Conservation (phyloP, 2,113 vertebrate genomes). For the Physeter macrocephalus region DNA sequence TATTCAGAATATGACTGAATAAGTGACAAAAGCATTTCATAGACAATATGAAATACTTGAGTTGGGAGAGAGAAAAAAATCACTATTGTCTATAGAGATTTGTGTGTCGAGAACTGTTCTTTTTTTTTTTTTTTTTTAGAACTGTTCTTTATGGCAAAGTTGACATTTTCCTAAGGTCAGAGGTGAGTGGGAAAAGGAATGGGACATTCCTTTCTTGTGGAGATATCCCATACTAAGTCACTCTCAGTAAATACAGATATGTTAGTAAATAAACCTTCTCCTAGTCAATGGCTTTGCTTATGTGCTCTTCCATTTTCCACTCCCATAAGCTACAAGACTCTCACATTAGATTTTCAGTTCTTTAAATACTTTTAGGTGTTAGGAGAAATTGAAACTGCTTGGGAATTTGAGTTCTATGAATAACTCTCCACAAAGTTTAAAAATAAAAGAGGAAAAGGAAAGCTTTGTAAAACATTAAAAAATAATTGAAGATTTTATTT, state of each 20-base stretch:
- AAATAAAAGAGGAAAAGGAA: not conserved
- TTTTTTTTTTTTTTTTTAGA: too few species aligned
- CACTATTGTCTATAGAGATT: not conserved
- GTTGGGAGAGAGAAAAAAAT: not conserved
- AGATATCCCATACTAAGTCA: not conserved
- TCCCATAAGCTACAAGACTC: not conserved
- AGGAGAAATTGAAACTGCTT: not conserved
- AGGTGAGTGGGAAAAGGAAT: not conserved
- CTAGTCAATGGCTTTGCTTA: not conserved
- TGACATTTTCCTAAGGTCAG: not conserved
- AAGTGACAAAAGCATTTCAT: not conserved
- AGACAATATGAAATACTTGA: not conserved
- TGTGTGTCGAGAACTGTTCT: not conserved
- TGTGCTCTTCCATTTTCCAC: not conserved
- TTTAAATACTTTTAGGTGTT: not conserved
- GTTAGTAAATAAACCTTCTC: not conserved
- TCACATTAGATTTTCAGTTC: not conserved
- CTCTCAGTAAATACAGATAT: not conserved
- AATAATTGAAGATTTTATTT: not conserved
- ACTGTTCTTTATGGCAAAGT: not conserved
- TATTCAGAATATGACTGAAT: not conserved
- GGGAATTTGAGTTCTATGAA: not conserved
- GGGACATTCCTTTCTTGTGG: not conserved
- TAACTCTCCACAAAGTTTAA: not conserved
- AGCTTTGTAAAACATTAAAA: not conserved